Base-by-base conservation (phyloP, 2,113 vertebrate genomes). In the Pavo muticus region DNA sequence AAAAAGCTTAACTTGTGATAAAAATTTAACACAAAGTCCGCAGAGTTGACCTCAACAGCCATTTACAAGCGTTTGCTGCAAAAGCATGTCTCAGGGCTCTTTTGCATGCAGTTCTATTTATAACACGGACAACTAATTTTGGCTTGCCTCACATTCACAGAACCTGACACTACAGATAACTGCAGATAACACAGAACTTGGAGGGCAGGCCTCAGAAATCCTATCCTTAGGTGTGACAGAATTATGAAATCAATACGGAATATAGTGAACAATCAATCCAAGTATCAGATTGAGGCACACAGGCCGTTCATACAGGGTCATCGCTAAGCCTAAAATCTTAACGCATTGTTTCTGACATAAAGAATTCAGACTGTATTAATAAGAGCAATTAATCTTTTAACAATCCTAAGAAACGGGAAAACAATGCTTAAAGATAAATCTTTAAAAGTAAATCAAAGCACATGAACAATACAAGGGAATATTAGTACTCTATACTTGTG, bases 71-170 rank as follows among this genome's bases (percentile, higher is more conserved):
- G 45, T 68, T 30, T 90, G 63, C 82, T 85, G 73, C 60, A 88
- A 88, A 92, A 87, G 25, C 52, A 61, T 0, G 0, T 45, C 88
- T 81, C 44, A 17, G 44, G 37, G 40, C 67, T 67, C 50, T 89
- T 91, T 80, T 74, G 61, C 82, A 88, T 91, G 83, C 83, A 72
- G 35, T 71, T 67, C 84, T 94, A 85, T 91, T 94, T 88, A 77
- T 64, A 90, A 77, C 60, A 69, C 0, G 2, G 87, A 39, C 27
- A 68, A 82, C 79, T 92, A 84, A 67, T 93, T 92, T 42, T 77
- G 83, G 35, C 39, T 84, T 71, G 44, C 30, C 3, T 71, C 67
- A 59, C 32, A 69, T 79, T 91, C 79, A 91, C 44, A 90, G 81
- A 88, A 81, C 72, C 82, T 72, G 59, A 42, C 65, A 56, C 2